Evolutionary conservation across 2,888 invertebrate species (phyloP), one percentile per base, ranked within the genome.

Genomic region (Tipula confusa): DNA sequence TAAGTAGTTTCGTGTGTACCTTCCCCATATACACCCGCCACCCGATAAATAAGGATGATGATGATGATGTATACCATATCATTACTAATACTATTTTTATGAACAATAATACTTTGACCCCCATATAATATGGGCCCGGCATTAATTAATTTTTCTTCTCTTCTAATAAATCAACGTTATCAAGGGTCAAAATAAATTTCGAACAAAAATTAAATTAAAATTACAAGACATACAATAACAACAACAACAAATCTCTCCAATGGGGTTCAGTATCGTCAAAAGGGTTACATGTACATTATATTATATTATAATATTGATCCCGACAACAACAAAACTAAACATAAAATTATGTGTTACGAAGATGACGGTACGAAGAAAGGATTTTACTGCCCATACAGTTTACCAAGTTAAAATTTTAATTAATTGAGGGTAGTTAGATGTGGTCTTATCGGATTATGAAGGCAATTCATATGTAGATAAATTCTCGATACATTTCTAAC

Each of bases 401-500:
- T 36, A n/a, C 15, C 4, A 64, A 64, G 64, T 24, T 64, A 24
- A 64, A 64, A 64, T 64, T 64, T 64, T 64, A 64, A 64, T 64
- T 64, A 64, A 64, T 64, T 64, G 64, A 24, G 64, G 64, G 64
- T 64, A 64, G 64, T 64, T 64, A 64, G 18, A 64, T 64, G 64
- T 64, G 64, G 64, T 64, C 64, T 64, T 64, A 64, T 64, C 64
- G 64, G 64, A 64, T 64, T 64, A 64, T 64, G 64, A 64, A 64
- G 64, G 64, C 64, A 64, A 64, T 64, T 64, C 64, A 24, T 64
- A 64, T 64, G 24, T 64, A 64, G 64, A 64, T 64, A 24, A 24
- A 64, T 64, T 64, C 9, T 64, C 64, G 24, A 64, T 64, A 18
- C 48, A 4, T 64, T 64, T 24, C 24, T 64, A 64, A 64, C 64